Conservation (phyloP, 2,888 invertebrate species). For the Erebia palarica region DNA sequence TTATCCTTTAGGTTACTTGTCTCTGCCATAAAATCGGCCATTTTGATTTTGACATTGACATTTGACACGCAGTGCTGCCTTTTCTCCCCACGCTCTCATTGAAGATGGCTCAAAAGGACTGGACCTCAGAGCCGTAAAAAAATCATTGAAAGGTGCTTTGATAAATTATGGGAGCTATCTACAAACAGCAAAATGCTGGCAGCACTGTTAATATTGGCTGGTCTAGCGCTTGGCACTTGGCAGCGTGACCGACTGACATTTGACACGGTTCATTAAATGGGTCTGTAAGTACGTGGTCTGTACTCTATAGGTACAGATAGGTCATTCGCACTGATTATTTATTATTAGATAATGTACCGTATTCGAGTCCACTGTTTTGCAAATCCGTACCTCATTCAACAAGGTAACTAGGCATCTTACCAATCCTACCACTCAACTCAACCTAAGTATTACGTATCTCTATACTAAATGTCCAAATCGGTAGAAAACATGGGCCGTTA, state of each 20-base stretch:
- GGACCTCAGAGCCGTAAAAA: too few relatives aligned
- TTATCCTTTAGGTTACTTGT: too few relatives aligned
- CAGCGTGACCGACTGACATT: constrained; percentile 49
- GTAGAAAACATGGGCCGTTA: too few relatives aligned
- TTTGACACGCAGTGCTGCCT: not conserved
- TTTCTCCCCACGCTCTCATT: too few relatives aligned
- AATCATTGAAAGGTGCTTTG: constrained; percentile 8
- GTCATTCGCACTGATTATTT: constrained; percentile 24
- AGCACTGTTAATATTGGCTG: constrained; percentile 25
- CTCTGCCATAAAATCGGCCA: not conserved
- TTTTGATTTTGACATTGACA: not conserved
- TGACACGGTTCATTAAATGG: constrained; percentile 44
- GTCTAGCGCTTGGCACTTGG: not conserved
- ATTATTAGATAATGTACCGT: not conserved
- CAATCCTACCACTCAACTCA: too few relatives aligned
- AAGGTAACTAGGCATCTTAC: not conserved
- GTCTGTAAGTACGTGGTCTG: too few relatives aligned
- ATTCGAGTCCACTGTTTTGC: not conserved
- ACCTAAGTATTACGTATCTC: too few relatives aligned
- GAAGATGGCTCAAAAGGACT: too few relatives aligned
- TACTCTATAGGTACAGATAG: too few relatives aligned
- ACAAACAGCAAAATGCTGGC: constrained; percentile 17
- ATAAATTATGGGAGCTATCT: too few relatives aligned
- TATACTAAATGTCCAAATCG: too few relatives aligned
- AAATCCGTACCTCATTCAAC: not conserved